Evolutionary conservation across 2,113 vertebrate genomes (phyloP).

Genomic region (Climacteris rufus): DNA sequence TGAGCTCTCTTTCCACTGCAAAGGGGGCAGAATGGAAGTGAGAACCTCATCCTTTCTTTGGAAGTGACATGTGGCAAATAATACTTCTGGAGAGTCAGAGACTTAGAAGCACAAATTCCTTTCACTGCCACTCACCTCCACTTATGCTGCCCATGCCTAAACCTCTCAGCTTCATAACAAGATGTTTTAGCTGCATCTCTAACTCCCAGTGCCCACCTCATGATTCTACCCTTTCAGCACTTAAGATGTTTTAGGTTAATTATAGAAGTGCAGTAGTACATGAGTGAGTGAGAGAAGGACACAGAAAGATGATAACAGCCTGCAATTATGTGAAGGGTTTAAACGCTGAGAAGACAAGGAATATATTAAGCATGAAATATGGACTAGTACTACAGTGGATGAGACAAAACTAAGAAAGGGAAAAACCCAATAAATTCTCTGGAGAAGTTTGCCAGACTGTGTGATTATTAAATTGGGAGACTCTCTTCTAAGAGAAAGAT

Average conservation of each 20-base stretch:
- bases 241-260: constrained; percentile 39
- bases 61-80: neutral
- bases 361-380: neutral
- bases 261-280: constrained; percentile 13
- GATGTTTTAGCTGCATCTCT: neutral
- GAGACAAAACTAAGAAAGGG: neutral
- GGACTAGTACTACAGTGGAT: neutral
- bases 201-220: neutral
- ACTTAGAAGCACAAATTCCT: neutral
- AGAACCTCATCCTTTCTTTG: neutral
- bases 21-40: neutral
- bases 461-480: neutral
- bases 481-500: neutral
- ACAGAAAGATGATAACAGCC: neutral
- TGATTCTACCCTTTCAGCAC: neutral
- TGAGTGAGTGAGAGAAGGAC: neutral
- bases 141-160: accelerated
- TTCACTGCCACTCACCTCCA: neutral
- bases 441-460: neutral
- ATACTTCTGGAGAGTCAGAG: neutral
- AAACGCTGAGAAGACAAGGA: neutral
- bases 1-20: neutral
- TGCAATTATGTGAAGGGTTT: neutral
- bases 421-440: neutral
- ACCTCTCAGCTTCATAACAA: neutral